Base-by-base conservation (phyloP, 2,797 vertebrate species). In the Yasuhikotakia modesta region DNA sequence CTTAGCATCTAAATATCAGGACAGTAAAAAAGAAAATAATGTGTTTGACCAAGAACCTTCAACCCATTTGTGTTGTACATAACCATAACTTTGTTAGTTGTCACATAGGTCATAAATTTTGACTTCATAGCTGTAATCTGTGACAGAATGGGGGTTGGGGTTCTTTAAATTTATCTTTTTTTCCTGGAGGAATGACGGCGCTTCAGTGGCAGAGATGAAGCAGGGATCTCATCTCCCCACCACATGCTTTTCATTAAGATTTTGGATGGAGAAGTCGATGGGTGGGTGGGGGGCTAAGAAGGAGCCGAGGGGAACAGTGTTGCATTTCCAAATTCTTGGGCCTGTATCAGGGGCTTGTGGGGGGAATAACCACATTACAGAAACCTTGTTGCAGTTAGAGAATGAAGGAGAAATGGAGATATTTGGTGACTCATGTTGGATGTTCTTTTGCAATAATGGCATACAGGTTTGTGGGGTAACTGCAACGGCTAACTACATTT, bases 211-310 rank as follows among this genome's bases (percentile, higher is more conserved):
- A 48, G 81, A 83, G 82, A 86, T 82, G 81, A 81, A 86, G 82
- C 84, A 68, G 74, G 70, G 57, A 83, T 82, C 81, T 70, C 83
- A 79, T 85, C 81, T 82, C 81, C 80, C 75, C 66, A 79, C 75
- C 88, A 89, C 87, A 88, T 89, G 87, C 83, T 86, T 88, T 83
- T 81, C 80, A 87, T 88, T 87, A 86, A 83, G 72, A 48, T 65
- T 78, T 83, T 79, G 71, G 73, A 80, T 79, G 79, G 67, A 70
- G 57, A 83, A 73, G 71, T 68, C 10, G 39, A 43, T 43, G 65
- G 69, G 80, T 69, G 70, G 66, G 43, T 50, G 57, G 27, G 57
- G 78, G 70, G 46, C 78, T 83, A 68, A 82, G 77, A 67, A 79
- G 70, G 76, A 80, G 52, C 65, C 35, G 43, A 58, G 80, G 78